Percentiles rank a stretch among this genome's conserved stretches.
Evolutionary conservation across 2,888 invertebrate species (phyloP).

Genomic region (Leucozona laternaria): DNA sequence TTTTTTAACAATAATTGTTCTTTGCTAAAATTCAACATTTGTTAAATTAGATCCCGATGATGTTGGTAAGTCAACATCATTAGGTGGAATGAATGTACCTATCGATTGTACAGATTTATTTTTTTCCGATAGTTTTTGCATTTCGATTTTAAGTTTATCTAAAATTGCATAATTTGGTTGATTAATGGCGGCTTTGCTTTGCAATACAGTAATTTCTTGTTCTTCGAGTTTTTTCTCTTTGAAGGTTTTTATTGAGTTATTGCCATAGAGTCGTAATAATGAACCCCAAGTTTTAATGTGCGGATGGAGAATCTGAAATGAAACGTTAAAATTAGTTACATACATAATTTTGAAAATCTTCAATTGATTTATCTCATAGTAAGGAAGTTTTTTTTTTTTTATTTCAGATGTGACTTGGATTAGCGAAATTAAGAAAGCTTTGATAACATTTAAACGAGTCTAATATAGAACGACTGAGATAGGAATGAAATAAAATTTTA

Average conservation of each 20-base stretch:
- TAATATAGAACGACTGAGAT: too few species aligned
- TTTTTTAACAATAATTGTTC: slow-evolving; percentile 31
- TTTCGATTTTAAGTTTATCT: slow-evolving; percentile 92
- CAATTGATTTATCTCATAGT: too few species aligned
- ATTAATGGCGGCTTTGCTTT: slow-evolving; percentile 94
- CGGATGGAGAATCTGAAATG: slow-evolving; percentile 92
- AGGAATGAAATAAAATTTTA: too few species aligned
- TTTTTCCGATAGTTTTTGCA: slow-evolving; percentile 89
- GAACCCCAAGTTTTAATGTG: slow-evolving; percentile 98
- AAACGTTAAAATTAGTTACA: too few species aligned
- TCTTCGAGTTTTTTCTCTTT: slow-evolving; percentile 96
- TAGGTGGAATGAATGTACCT: slow-evolving; percentile 87
- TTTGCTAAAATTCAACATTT: slow-evolving; percentile 88
- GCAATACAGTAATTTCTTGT: slow-evolving; percentile 95
- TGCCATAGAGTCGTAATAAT: slow-evolving; percentile 95
- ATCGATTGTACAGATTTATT: slow-evolving; percentile 86
- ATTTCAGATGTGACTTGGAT: too few species aligned
- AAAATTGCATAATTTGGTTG: slow-evolving; percentile 96
- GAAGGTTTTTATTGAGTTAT: slow-evolving; percentile 94
- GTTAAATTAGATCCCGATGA: slow-evolving; percentile 91
- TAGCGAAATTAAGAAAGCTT: too few species aligned
- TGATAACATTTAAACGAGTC: too few species aligned
- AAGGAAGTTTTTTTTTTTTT: too few species aligned
- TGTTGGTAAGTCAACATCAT: slow-evolving; percentile 87
- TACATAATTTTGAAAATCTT: too few species aligned